A percentile compares a stretch with the other conserved stretches of the same genome.
Evolutionary conservation across 2,888 invertebrate genomes (phyloP).

Genomic region (Drepana falcataria): DNA sequence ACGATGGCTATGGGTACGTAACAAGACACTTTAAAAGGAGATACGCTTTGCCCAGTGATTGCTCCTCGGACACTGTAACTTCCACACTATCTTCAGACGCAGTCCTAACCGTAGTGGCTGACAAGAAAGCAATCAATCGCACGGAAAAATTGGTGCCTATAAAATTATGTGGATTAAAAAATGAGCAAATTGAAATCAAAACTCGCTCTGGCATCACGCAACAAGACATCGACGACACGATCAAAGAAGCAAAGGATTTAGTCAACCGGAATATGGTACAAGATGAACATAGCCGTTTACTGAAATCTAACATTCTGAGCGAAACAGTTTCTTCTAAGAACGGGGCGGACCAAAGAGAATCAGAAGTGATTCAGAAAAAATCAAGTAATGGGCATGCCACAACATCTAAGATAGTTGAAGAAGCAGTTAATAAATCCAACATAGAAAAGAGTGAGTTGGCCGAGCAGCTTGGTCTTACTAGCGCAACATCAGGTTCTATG

Average conservation of each 20-base stretch:
- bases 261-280: constrained; percentile 23
- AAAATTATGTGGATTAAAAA: constrained; percentile 23
- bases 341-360: constrained; percentile 15
- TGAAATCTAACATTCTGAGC: constrained; percentile 33
- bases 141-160: constrained; percentile 41
- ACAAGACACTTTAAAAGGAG: constrained; percentile 65
- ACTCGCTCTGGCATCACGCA: constrained; percentile 10
- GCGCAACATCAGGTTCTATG: constrained; percentile 13
- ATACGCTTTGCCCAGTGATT: constrained; percentile 56
- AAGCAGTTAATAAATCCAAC: background rate
- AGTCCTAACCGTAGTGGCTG: constrained; percentile 33
- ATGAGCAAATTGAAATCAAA: constrained; percentile 14
- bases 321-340: constrained; percentile 19
- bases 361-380: constrained; percentile 11
- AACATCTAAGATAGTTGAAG: background rate
- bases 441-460: constrained; percentile 13
- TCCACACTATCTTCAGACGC: constrained; percentile 46
- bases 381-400: background rate
- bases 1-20: constrained; percentile 66
- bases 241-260: constrained; percentile 12
- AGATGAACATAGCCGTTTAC: constrained; percentile 35
- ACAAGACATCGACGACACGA: constrained; percentile 16
- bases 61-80: constrained; percentile 32
- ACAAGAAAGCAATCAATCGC: constrained; percentile 17
- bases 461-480: constrained; percentile 18